Conservation (phyloP, 1,140 invertebrate genomes). For the Drosophila parvula region DNA sequence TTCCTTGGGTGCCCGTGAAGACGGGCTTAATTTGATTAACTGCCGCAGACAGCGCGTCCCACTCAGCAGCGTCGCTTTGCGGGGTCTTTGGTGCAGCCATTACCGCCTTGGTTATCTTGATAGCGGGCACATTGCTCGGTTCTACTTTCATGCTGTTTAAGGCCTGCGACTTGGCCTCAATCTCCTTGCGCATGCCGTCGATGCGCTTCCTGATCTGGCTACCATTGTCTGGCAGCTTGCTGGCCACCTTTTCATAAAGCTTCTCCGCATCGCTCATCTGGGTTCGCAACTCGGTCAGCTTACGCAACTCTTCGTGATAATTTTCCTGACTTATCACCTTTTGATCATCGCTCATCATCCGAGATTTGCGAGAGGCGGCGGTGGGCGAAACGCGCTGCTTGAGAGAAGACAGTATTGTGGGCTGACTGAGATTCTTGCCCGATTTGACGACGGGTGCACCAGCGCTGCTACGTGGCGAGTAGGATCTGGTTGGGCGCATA, state of each 20-base stretch:
- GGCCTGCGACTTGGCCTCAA: conserved; percentile 30
- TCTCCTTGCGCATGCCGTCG: conserved; percentile 41
- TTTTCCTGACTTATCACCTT: conserved; percentile 44
- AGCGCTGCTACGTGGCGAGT: conserved; percentile 36
- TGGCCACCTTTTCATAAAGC: conserved; percentile 59
- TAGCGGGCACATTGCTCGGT: conserved; percentile 1
- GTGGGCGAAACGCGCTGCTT: conserved; percentile 5
- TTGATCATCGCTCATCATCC: conserved; percentile 13
- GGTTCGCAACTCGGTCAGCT: conserved; percentile 49
- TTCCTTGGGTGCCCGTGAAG: conserved; percentile 66
- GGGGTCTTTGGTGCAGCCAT: neutral
- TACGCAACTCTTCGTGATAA: conserved; percentile 53
- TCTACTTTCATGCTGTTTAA: conserved; percentile 45
- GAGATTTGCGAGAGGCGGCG: neutral
- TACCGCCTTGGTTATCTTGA: conserved; percentile 13
- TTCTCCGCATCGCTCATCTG: conserved; percentile 54
- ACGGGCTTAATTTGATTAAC: conserved; percentile 71
- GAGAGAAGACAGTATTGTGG: conserved; percentile 56
- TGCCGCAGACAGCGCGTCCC: conserved; percentile 58
- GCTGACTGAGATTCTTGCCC: conserved; percentile 59
- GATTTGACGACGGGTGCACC: conserved; percentile 24
- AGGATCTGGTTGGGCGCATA: conserved; percentile 8
- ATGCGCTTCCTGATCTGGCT: conserved; percentile 63
- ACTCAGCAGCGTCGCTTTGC: conserved; percentile 18
- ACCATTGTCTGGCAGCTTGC: conserved; percentile 70